These are phyloP conservation scores for Ictidomys tridecemlineatus DNA, from an alignment of 2,113 vertebrate genomes.

Conservation along the genomic window DNA sequence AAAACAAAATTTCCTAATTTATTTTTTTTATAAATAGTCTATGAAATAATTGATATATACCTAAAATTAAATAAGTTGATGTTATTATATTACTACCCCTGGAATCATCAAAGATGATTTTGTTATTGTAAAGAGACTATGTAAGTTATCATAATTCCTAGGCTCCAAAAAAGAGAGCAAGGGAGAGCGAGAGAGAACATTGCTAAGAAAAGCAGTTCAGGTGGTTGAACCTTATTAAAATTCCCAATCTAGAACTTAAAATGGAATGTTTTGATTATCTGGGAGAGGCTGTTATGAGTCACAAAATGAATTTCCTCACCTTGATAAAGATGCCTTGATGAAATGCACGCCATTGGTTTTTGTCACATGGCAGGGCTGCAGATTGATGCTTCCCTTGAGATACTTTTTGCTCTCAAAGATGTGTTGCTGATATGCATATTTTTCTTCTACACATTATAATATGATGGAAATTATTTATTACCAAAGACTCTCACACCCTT, in stretches of 20 bases:
- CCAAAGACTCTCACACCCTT: background rate
- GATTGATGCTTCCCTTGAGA: background rate
- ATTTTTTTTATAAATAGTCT: constrained; percentile 45
- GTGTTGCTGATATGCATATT: background rate
- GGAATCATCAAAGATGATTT: background rate
- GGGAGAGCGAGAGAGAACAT: background rate
- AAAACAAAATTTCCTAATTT: background rate
- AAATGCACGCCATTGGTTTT: background rate
- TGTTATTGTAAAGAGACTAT: constrained; percentile 50
- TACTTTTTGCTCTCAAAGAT: background rate
- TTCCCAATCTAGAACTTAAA: constrained; percentile 54
- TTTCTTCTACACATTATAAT: background rate
- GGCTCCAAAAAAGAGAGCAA: background rate
- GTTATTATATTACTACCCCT: background rate
- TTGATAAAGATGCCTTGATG: constrained; percentile 54
- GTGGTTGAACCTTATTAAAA: constrained; percentile 49
- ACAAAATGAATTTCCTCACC: background rate
- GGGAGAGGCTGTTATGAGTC: background rate
- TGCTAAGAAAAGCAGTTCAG: constrained; percentile 61
- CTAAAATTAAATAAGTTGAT: constrained; percentile 44
- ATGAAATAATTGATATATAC: background rate
- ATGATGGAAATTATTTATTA: constrained; percentile 31
- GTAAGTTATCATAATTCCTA: constrained; percentile 47
- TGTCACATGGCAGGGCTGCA: background rate
- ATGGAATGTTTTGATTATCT: constrained; percentile 42